Conservation (phyloP, 2,888 invertebrate species). For the Aphrophora alni region DNA sequence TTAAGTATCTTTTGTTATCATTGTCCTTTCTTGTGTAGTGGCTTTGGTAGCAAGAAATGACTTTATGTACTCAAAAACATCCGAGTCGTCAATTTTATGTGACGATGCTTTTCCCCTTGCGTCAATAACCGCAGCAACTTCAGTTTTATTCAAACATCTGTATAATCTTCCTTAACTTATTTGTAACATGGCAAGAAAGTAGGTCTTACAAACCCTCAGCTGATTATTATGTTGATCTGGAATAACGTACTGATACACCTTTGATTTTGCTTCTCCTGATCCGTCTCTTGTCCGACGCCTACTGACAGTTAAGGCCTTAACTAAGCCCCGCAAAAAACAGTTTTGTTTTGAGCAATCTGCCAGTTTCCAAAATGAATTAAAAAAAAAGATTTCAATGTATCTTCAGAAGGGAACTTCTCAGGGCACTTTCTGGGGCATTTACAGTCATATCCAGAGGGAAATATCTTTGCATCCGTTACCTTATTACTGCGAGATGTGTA, state of each 20-base stretch:
- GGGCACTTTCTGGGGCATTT: constrained; percentile 13
- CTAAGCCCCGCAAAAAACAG: not conserved
- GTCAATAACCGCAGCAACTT: constrained; percentile 12
- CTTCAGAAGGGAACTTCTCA: not conserved
- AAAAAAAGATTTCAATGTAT: constrained; percentile 12
- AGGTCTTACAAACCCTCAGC: constrained; percentile 9
- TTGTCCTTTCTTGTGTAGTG: constrained; percentile 25
- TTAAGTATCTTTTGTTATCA: constrained; percentile 29
- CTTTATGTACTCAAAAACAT: no score
- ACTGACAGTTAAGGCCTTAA: not conserved
- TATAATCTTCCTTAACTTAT: constrained; percentile 4
- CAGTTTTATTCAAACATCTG: constrained; percentile 6
- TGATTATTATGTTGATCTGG: not conserved
- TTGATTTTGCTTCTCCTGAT: not conserved
- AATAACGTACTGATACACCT: not conserved
- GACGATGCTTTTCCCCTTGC: no score
- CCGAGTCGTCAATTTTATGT: no score
- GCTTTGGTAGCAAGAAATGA: no score
- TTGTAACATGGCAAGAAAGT: constrained; percentile 11
- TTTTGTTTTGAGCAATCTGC: constrained; percentile 12
- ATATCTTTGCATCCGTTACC: not conserved
- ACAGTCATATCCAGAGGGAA: constrained; percentile 12
- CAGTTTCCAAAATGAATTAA: constrained; percentile 15
- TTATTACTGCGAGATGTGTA: not conserved
- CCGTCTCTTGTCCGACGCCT: not conserved